Base-by-base conservation (phyloP, 2,888 invertebrate species). In the Schizaphis graminum region DNA sequence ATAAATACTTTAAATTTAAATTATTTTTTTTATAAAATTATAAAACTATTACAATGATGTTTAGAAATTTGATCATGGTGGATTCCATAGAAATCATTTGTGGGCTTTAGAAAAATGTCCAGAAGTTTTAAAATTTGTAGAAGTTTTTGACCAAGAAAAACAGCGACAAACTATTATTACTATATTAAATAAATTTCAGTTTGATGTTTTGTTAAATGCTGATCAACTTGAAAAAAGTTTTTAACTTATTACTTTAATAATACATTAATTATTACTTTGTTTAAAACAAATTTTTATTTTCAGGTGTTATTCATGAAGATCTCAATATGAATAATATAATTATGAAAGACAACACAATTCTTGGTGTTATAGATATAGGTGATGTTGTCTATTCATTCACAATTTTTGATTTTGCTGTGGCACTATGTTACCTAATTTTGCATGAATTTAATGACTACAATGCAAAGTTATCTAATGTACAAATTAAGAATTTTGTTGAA, bases 241-340 rank as follows among this genome's bases (percentile, higher is more conserved):
- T 90, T 57, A 28, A 57, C 3, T 53, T 61, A 57, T 26, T 67
- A 44, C 53, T 85, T 44, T 11, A 92, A 24, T 41, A 21, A 44
- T 41, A 21, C 26, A 53, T 53, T 16, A 41, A 87, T 41, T 53
- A 92, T 41, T 88, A 53, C 41, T 88, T 88, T 49, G 10, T 92
- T 77, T 67, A 47, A 47, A 57, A 67, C 4, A 44, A 26, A 91
- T 85, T 88, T 91, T 0, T 95, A 49, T 56, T 67, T 95, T 5
- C 95, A 96, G 96, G 96, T 95, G 95, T 98, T 11, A 98, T 99
- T 95, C 99, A 99, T 95, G 99, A 98, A 0, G 99, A 99, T 95
- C 97, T 98, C 94, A 99, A 99, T 95, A 98, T 99, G 95, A 98
- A 98, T 96, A 99, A 99, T 96, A 97, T 99, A 10, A 95, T 99